Conservation (phyloP, 2,113 vertebrate species). For the Ursus arctos region DNA sequence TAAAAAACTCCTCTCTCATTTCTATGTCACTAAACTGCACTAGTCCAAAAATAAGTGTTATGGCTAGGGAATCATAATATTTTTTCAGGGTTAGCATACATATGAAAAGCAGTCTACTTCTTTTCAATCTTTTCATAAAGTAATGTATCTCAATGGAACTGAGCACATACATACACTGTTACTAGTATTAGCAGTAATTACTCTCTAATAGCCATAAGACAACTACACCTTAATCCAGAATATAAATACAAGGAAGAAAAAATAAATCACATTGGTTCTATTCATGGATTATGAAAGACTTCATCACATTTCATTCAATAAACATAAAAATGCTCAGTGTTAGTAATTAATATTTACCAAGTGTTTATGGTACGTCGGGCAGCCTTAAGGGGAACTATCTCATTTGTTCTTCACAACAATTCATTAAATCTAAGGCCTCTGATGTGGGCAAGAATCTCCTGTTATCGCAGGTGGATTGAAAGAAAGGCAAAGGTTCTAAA, state of each 20-base stretch:
- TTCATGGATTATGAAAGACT: not conserved
- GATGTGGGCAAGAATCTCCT: not conserved
- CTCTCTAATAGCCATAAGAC: not conserved
- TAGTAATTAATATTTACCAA: not conserved
- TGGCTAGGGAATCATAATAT: not conserved
- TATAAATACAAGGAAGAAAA: not conserved
- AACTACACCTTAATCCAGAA: not conserved
- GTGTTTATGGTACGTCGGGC: not conserved
- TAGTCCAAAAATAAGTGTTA: not conserved
- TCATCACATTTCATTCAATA: not conserved
- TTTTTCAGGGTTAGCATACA: not conserved
- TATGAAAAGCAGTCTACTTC: not conserved
- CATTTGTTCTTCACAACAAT: conserved; percentile 17
- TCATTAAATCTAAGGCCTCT: not conserved
- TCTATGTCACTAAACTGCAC: not conserved
- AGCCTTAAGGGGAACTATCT: not conserved
- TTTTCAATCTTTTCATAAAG: not conserved
- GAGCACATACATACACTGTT: not conserved
- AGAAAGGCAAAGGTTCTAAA: not conserved
- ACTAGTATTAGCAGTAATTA: not conserved
- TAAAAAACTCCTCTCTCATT: conserved; percentile 4
- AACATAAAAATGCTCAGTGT: not conserved
- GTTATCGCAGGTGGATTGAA: not conserved
- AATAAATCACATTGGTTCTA: not conserved
- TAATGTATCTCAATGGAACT: not conserved